Evolutionary conservation across 2,797 vertebrate genomes (phyloP), one percentile per base, ranked within the genome.

Genomic region (Danio aesculapii): DNA sequence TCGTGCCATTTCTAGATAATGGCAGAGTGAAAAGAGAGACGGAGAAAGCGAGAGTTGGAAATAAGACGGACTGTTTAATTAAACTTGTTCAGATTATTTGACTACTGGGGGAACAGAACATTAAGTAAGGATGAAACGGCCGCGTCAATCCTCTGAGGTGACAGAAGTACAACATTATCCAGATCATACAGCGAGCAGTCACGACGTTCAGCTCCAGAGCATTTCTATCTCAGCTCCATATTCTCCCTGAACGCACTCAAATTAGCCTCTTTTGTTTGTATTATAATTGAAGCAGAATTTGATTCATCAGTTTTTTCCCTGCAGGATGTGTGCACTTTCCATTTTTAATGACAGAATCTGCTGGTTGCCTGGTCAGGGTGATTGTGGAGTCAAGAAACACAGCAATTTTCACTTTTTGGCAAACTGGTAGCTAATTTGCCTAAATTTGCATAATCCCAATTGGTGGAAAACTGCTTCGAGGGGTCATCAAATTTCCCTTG

Each of bases 11-110:
- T 77, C 17, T 50, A 50, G 76, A 69, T 50, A 67, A 76, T 5
- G 46, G 52, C 58, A 50, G 16, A 55, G 17, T 53, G 16, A 63
- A 63, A 43, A 79, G 59, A 64, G 39, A 71, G 30, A 30, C 46
- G 63, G 58, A 10, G 41, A 72, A n/a, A 72, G 57, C 6, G 59
- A 12, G 6, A 63, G 70, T 8, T 13, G 73, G 67, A 63, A 58
- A 70, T 59, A 57, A 68, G 52, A 8, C 14, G n/a, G 11, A 64
- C 43, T 17, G 66, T 81, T 73, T 78, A 67, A 68, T 83, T 78
- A 73, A 68, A 61, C 50, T 78, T 57, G 66, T 19, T 49, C 66
- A 39, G 30, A 77, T 83, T 67, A 59, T 59, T 67, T 78, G 52
- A 21, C 41, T 82, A 57, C 53, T 59, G 62, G 53, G 19, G 66